Evolutionary conservation across 2,888 invertebrate species (phyloP).

Genomic region (Acanthacorydalis orientalis): DNA sequence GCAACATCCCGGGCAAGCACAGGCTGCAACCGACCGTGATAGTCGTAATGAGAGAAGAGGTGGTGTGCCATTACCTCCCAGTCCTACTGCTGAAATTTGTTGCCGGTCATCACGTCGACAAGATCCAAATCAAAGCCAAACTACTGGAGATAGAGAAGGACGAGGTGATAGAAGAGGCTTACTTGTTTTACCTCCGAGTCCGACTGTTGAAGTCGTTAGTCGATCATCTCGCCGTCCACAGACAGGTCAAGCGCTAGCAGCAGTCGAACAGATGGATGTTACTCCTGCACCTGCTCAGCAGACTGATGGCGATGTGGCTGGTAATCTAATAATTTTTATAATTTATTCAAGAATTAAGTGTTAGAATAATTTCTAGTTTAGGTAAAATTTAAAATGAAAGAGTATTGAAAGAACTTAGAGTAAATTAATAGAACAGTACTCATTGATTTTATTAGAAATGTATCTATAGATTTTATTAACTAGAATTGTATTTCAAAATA

Average conservation of each 20-base stretch:
- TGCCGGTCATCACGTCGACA: too few relatives aligned
- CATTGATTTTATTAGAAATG: too few relatives aligned
- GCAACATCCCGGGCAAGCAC: slow-evolving; percentile 1
- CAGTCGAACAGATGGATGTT: slow-evolving; percentile 2
- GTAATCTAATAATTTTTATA: not conserved
- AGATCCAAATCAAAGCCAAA: not conserved
- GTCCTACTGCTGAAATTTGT: too few relatives aligned
- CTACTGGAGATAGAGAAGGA: slow-evolving; percentile 3
- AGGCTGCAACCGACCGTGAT: not conserved
- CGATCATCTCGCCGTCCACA: slow-evolving; percentile 3
- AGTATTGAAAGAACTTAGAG: too few relatives aligned
- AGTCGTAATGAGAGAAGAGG: too few relatives aligned
- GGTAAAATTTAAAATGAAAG: not conserved
- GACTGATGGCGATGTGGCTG: not conserved
- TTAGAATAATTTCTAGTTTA: not conserved
- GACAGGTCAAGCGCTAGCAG: not conserved
- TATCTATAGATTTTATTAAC: slow-evolving; percentile 3
- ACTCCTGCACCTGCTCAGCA: not conserved
- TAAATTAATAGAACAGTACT: too few relatives aligned
- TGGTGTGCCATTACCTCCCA: too few relatives aligned
- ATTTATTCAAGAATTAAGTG: not conserved
- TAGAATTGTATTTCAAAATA: slow-evolving; percentile 2
- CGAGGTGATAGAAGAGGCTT: slow-evolving; percentile 2
- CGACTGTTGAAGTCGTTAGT: slow-evolving; percentile 5
- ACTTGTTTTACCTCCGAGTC: not conserved